These are phyloP conservation scores for Cylas formicarius DNA, from an alignment of 1,140 invertebrate genomes.

Conservation along the genomic window DNA sequence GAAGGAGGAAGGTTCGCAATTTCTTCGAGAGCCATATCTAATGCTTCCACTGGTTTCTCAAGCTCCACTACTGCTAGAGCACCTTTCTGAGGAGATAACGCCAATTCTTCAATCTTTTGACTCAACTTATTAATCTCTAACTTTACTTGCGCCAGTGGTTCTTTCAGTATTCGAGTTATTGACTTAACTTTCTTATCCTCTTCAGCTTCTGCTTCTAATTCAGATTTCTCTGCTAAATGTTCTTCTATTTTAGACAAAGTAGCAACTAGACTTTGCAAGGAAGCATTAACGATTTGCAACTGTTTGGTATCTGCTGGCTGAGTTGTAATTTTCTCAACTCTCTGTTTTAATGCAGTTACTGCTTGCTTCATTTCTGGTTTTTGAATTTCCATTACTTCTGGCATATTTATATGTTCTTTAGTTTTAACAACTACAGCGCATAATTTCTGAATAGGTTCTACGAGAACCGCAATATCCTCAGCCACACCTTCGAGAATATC, in stretches of 20 bases:
- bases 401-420: constrained; percentile 7
- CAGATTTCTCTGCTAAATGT: no score
- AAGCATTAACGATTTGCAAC: no score
- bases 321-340: constrained; percentile 1
- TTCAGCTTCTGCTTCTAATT: no score
- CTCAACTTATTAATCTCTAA: no score
- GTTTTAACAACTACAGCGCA: constrained; percentile 12
- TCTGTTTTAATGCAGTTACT: constrained; percentile 11
- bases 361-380: constrained; percentile 3
- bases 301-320: no score
- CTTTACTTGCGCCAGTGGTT: no score
- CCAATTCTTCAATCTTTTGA: no score
- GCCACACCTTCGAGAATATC: constrained; percentile 5
- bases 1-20: not conserved
- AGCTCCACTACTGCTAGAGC: not conserved
- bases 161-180: no score
- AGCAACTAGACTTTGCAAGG: no score
- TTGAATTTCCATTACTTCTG: constrained; percentile 13
- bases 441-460: constrained; percentile 22
- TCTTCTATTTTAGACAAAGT: no score
- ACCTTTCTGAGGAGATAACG: not conserved
- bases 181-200: no score
- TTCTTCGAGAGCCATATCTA: constrained; percentile 2
- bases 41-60: not conserved
- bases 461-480: constrained; percentile 9